Evolutionary conservation across 2,888 invertebrate genomes (phyloP).

Genomic region (Cephus runcator): DNA sequence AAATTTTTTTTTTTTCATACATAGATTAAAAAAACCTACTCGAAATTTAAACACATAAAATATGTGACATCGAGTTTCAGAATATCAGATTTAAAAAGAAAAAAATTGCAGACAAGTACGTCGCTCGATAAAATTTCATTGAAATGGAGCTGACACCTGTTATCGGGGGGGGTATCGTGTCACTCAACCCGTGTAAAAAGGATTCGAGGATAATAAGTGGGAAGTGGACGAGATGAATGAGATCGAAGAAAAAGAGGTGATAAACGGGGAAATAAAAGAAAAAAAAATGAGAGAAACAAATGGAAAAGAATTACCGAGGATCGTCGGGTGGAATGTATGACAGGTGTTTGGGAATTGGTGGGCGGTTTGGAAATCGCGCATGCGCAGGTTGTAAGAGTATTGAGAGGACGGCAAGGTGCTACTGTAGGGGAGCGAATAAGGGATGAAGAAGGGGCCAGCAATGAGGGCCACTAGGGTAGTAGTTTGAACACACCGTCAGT

Average conservation of each 20-base stretch:
- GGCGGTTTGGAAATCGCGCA: constrained; percentile 20
- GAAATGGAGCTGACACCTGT: neutral
- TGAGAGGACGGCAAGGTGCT: neutral
- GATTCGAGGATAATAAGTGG: neutral
- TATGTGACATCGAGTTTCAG: neutral
- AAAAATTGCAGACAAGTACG: neutral
- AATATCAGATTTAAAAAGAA: neutral
- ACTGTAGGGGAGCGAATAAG: constrained; percentile 1
- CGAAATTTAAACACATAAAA: neutral
- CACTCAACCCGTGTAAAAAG: neutral
- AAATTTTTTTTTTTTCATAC: neutral
- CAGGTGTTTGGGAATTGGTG: constrained; percentile 28
- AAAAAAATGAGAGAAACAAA: neutral
- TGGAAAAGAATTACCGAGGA: neutral
- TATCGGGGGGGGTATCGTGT: neutral
- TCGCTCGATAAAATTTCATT: neutral
- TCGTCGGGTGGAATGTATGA: constrained; percentile 12
- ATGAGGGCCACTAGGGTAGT: constrained; percentile 57
- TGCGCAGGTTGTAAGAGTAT: constrained; percentile 12
- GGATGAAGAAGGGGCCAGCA: constrained; percentile 17
- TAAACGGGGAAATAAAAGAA: neutral
- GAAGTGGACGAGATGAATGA: neutral
- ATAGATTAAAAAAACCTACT: neutral
- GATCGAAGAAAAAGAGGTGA: neutral
- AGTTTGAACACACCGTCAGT: constrained; percentile 40